phyloP scores from a whole-genome alignment of 2,113 vertebrate species.

The Corythoichthys intestinalis region DNA sequence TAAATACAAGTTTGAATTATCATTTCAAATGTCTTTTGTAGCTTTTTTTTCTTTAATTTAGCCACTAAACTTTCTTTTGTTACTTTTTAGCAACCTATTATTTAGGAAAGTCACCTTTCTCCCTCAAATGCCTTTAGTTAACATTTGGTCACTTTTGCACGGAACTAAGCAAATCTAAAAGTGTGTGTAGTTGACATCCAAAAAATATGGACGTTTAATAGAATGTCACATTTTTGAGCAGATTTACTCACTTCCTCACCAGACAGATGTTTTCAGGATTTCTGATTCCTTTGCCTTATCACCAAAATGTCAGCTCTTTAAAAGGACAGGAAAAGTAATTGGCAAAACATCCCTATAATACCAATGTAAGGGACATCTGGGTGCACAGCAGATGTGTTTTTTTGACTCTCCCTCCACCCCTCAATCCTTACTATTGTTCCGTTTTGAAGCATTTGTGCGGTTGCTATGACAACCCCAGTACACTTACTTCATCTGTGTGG shows the following conservation, averaged over 20 bases:
- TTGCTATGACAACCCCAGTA: constrained; percentile 86
- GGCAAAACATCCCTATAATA: constrained; percentile 80
- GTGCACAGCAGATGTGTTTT: constrained; percentile 82
- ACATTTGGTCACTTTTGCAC: too few species aligned
- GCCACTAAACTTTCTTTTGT: too few species aligned
- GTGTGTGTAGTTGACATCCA: neutral
- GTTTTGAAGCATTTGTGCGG: constrained; percentile 84
- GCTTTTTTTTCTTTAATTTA: too few species aligned
- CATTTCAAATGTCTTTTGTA: too few species aligned
- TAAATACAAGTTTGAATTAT: too few species aligned
- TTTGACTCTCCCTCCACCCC: constrained; percentile 17
- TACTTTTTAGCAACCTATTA: too few species aligned
- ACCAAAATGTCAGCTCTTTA: constrained; percentile 61
- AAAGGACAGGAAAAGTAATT: constrained; percentile 69
- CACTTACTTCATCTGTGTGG: constrained; percentile 81
- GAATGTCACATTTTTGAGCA: neutral
- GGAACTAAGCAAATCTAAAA: neutral
- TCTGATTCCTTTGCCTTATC: constrained; percentile 60
- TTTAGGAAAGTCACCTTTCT: too few species aligned
- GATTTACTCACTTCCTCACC: constrained; percentile 3
- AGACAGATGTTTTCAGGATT: constrained; percentile 66
- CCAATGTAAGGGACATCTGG: constrained; percentile 72
- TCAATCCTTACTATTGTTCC: constrained; percentile 70
- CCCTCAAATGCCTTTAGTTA: too few species aligned
- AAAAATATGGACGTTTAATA: too few species aligned